Percentiles rank a stretch among this genome's conserved stretches.
Evolutionary conservation across 2,797 vertebrate species (phyloP).

Genomic region (Eulemur coronatus): DNA sequence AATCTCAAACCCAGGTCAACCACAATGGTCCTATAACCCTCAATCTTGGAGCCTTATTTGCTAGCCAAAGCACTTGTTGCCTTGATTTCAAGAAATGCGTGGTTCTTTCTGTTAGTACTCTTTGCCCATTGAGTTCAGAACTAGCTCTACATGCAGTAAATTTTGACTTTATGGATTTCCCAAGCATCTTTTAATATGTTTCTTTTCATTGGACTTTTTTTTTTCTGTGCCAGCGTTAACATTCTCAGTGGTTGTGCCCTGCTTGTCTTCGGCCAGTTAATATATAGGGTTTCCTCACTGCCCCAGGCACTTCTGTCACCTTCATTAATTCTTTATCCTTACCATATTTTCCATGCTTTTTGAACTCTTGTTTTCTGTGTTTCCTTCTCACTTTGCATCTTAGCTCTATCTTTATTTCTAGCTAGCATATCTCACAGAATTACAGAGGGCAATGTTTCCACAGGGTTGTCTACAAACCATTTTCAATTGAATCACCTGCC

Average conservation of each 20-base stretch:
- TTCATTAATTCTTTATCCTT: constrained; percentile 1
- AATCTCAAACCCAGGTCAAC: not conserved
- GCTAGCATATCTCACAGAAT: not conserved
- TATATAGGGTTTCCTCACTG: not conserved
- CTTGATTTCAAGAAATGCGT: not conserved
- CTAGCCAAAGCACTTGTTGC: not conserved
- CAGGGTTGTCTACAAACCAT: not conserved
- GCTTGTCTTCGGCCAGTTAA: not conserved
- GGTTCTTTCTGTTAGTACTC: constrained; percentile 4
- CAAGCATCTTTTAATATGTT: not conserved
- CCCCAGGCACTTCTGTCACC: not conserved
- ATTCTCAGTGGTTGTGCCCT: not conserved
- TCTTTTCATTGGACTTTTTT: constrained; percentile 3
- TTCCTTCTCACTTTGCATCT: not conserved
- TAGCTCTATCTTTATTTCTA: not conserved
- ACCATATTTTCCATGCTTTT: not conserved
- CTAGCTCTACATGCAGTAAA: not conserved
- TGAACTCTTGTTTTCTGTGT: not conserved
- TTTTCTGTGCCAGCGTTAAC: not conserved
- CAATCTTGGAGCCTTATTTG: not conserved
- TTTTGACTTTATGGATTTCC: constrained; percentile 11
- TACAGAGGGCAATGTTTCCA: not conserved
- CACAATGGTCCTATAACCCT: not conserved
- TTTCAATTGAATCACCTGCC: not conserved
- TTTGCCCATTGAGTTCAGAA: not conserved